Percentiles rank a stretch among this genome's conserved stretches.
These are phyloP conservation scores for Myrmecobius fasciatus DNA, from an alignment of 2,113 vertebrate species.

Conservation along the genomic window DNA sequence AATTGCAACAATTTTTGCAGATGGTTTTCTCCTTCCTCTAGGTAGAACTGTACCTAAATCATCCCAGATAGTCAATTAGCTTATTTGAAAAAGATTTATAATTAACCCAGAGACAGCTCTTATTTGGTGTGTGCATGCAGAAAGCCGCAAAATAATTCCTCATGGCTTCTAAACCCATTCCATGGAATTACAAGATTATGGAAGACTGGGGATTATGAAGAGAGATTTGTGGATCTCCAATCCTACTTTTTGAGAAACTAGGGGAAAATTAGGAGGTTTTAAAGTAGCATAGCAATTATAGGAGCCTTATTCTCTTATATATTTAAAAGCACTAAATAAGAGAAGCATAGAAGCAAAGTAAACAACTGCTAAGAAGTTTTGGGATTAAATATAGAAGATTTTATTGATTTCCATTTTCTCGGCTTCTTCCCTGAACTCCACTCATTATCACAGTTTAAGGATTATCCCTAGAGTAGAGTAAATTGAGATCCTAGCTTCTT, in stretches of 20 bases:
- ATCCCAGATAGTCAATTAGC: neutral
- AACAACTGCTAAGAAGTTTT: conserved; percentile 1
- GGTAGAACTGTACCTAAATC: neutral
- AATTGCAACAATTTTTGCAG: neutral
- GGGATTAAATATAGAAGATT: conserved; percentile 6
- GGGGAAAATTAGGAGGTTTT: conserved; percentile 38
- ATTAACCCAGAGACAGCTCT: neutral
- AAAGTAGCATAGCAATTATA: conserved; percentile 36
- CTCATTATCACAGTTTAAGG: neutral
- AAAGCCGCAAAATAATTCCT: neutral
- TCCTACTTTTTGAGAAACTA: conserved; percentile 25
- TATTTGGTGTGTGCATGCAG: neutral
- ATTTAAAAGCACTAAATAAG: conserved; percentile 29
- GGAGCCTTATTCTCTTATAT: neutral
- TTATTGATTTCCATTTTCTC: neutral
- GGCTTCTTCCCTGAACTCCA: neutral
- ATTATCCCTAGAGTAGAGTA: neutral
- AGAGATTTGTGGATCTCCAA: neutral
- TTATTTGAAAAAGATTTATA: neutral
- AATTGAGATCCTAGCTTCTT: neutral
- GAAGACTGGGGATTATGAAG: neutral
- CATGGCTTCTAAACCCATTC: neutral
- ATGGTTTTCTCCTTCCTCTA: neutral
- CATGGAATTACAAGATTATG: neutral
- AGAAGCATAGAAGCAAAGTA: neutral